Evolutionary conservation across 2,888 invertebrate species (phyloP), one percentile per base, ranked within the genome.

Genomic region (Eupithecia exiguata): DNA sequence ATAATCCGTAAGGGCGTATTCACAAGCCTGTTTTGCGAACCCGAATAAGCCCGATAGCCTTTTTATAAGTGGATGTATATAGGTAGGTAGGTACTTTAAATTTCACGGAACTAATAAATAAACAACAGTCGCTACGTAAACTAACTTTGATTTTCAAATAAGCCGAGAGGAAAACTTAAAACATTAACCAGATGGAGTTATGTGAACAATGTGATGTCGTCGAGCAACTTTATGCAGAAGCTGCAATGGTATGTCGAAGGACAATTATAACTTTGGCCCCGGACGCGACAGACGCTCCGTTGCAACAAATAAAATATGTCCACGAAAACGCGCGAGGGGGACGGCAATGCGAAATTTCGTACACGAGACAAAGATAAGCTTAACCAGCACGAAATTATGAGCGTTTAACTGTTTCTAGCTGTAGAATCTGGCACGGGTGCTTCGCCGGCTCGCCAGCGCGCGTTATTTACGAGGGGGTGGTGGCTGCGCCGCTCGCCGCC

Each of bases 381-480:
- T 93, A 94, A 94, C 94, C 93, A 93, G 93, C 92, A 91, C 93
- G 92, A 92, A 94, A 94, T 94, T 94, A 94, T 94, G 94, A 94
- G 93, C 94, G 92, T 94, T 94, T 94, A 94, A 94, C 94, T 94
- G 94, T 94, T 94, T 94, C 94, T 93, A 94, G 94, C 93, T 91
- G 93, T 92, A 93, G 93, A 93, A 93, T 94, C 94, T 94, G 94
- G 94, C 94, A 93, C 93, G 92, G 92, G 91, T 89, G 94, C 94
- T 92, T 93, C 92, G 94, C 93, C 93, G 92, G 92, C 94, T 93
- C 93, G 94, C 94, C 94, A 92, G 93, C 91, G 92, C 91, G 91
- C 91, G 93, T 92, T 93, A 93, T 94, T 94, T 94, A 94, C 92
- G 94, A 92, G 90, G 92, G 93, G 92, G 92, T 88, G 91, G 89